Evolutionary conservation across 2,888 invertebrate species (phyloP).

Genomic region (Patella depressa): DNA sequence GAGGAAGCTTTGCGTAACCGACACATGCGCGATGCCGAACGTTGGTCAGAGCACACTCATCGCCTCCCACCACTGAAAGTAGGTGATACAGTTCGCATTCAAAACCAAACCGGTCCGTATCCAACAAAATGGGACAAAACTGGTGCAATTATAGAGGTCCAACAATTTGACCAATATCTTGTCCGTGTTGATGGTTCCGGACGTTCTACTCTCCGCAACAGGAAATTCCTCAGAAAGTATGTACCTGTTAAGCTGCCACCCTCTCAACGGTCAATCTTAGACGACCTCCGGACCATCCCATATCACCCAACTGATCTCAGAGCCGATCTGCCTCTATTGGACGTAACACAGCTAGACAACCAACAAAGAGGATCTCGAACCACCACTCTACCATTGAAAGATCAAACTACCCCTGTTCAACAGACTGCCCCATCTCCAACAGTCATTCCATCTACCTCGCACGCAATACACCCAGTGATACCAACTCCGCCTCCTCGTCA

Average conservation of each 20-base stretch:
- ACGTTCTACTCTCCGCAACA: slow-evolving; percentile 28
- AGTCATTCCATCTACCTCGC: too few species aligned
- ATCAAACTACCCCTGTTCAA: too few species aligned
- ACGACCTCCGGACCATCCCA: neutral
- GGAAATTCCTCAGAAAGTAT: slow-evolving; percentile 33
- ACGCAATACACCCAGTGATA: too few species aligned
- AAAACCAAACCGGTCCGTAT: slow-evolving; percentile 45
- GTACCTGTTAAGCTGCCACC: neutral
- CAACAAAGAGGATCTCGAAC: too few species aligned
- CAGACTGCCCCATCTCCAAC: too few species aligned
- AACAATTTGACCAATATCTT: too few species aligned
- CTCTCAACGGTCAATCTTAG: too few species aligned
- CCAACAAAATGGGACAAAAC: slow-evolving; percentile 53
- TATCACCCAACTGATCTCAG: neutral
- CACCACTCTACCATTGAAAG: too few species aligned
- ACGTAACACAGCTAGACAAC: too few species aligned
- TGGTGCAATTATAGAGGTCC: slow-evolving; percentile 34
- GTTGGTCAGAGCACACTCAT: too few species aligned
- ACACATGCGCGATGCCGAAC: slow-evolving; percentile 29
- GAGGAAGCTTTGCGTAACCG: slow-evolving; percentile 46
- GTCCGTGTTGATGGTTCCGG: slow-evolving; percentile 27
- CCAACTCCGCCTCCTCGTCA: too few species aligned
- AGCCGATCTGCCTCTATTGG: neutral
- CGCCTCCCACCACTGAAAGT: slow-evolving; percentile 4
- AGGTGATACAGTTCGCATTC: slow-evolving; percentile 42